Evolutionary conservation across 2,888 invertebrate species (phyloP), one percentile per base, ranked within the genome.

Genomic region (Apodemia mormo): DNA sequence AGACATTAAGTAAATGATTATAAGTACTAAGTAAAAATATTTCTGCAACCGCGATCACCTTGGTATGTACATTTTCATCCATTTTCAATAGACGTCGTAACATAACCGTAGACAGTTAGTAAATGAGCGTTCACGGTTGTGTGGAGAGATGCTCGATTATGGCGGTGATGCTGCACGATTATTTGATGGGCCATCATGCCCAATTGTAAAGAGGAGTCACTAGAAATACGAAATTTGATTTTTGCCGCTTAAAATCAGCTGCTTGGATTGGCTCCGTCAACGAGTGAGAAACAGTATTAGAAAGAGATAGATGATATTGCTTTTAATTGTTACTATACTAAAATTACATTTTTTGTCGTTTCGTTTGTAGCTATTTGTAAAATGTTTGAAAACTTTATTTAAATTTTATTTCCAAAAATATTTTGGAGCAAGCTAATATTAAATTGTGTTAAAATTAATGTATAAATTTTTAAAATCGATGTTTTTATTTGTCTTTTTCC

Each of bases 211-310:
- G 22, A 22, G 22, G 22, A 22, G 22, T 22, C 22, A 22, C 22
- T 22, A 22, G 22, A 40, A 9, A 40, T 9, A 49, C 10, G 6
- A n/a, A 29, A 14, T 61, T 14, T 10, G 14, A 61, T 30, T 61
- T 7, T 61, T 61, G 61, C 33, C 61, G 61, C 61, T 14, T 4
- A 33, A 14, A 61, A 61, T 61, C 61, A 61, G 30, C 29, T 61
- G 61, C 30, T 61, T 61, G 33, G 33, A 61, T 61, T 61, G 61
- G 61, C 33, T 61, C 33, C 10, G 22, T 6, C 8, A 29, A 56
- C 56, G 49, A 49, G 14, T 61, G 33, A 61, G 5, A 61, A 33
- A 12, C 14, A 14, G 14, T 14, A 33, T 61, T 61, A 61, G 61
- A 30, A 61, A 61, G 33, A 30, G 61, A 61, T 61, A 61, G 6